Percentiles rank a stretch among this genome's conserved stretches.
Conservation (phyloP, 2,797 vertebrate species). For the Lacerta bilineata region DNA sequence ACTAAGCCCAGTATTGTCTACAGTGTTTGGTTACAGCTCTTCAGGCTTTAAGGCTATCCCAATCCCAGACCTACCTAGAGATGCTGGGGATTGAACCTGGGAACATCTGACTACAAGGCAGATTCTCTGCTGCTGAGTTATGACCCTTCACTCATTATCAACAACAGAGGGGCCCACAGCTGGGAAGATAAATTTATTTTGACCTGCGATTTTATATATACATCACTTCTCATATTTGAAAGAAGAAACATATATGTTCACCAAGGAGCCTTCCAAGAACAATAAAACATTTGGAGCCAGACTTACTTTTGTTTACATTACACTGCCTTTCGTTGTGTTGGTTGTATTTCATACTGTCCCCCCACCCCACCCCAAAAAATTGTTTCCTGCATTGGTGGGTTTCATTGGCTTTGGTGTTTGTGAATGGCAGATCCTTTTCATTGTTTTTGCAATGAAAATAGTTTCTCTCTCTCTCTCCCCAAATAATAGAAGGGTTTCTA, state of each 20-base stretch:
- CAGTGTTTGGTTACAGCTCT: too few relatives aligned
- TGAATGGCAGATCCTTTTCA: conserved; percentile 57
- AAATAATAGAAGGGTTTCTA: conserved; percentile 47
- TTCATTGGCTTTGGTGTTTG: conserved; percentile 49
- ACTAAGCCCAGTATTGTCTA: too few relatives aligned
- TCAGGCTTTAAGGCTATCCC: too few relatives aligned
- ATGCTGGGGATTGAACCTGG: too few relatives aligned
- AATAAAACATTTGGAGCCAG: conserved; percentile 64
- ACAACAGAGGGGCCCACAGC: conserved; percentile 13
- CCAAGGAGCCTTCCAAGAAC: conserved; percentile 53
- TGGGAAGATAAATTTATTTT: conserved; percentile 16
- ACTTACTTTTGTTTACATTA: conserved; percentile 48
- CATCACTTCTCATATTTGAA: conserved; percentile 59
- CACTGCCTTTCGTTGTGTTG: conserved; percentile 49
- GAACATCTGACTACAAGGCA: too few relatives aligned
- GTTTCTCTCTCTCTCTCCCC: conserved; percentile 36
- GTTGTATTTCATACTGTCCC: conserved; percentile 39
- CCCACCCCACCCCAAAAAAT: too few relatives aligned
- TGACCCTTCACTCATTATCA: conserved; percentile 25
- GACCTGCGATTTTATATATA: conserved; percentile 40
- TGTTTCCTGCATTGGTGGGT: conserved; percentile 46
- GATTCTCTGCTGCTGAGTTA: too few relatives aligned
- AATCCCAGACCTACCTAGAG: too few relatives aligned
- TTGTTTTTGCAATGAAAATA: conserved; percentile 51
- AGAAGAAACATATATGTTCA: conserved; percentile 44